Evolutionary conservation across 2,888 invertebrate species (phyloP).

Genomic region (Leptinotarsa tumamoca): DNA sequence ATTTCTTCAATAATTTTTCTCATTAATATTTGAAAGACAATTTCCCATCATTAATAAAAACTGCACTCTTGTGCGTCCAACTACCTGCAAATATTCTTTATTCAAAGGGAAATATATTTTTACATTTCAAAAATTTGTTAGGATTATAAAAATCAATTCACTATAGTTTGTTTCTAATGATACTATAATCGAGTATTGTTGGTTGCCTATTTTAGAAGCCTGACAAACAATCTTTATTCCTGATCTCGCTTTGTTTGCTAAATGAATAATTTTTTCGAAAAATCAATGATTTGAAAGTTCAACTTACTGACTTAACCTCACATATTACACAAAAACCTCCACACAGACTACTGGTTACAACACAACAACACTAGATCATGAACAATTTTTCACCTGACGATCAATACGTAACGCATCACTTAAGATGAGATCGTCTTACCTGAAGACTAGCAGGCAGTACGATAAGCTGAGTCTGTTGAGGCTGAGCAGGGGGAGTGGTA

Average conservation of each 20-base stretch:
- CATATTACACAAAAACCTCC: neutral
- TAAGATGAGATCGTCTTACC: constrained; percentile 57
- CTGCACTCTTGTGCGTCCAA: too few species aligned
- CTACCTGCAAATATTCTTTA: neutral
- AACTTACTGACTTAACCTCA: neutral
- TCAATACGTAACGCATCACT: constrained; percentile 13
- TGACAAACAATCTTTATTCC: neutral
- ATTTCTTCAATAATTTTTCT: too few species aligned
- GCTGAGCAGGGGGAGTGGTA: constrained; percentile 64
- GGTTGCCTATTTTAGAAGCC: neutral
- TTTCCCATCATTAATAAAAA: too few species aligned
- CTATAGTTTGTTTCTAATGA: neutral
- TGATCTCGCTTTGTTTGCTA: neutral
- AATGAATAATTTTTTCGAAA: neutral
- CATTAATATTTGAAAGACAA: too few species aligned
- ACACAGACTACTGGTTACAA: neutral
- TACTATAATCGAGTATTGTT: neutral
- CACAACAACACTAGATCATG: neutral
- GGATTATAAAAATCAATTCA: neutral
- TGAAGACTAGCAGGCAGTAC: constrained; percentile 67
- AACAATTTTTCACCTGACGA: neutral
- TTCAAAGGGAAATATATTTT: neutral
- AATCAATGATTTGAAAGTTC: neutral
- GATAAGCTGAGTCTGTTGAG: constrained; percentile 66
- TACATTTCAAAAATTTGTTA: too few species aligned